A percentile compares a stretch with the other conserved stretches of the same genome.
Evolutionary conservation across 1,140 invertebrate species (phyloP).

Genomic region (Macrostomum lignano): DNA sequence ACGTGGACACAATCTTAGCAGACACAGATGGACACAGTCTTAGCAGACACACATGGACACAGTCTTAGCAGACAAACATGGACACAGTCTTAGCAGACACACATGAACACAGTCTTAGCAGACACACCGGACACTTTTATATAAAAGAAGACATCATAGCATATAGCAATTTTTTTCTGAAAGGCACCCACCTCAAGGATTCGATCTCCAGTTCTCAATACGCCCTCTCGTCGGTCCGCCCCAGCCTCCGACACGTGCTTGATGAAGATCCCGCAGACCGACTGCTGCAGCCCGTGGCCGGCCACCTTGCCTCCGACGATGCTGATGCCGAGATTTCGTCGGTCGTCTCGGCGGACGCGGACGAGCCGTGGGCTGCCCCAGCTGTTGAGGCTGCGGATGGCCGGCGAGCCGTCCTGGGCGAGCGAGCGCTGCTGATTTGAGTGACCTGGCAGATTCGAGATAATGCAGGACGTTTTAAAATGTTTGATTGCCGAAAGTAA

Average conservation of each 20-base stretch:
- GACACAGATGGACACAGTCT: too few species aligned
- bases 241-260: slow-evolving; percentile 77
- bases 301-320: slow-evolving; percentile 57
- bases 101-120: too few species aligned
- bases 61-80: too few species aligned
- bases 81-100: too few species aligned
- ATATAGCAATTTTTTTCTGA: too few species aligned
- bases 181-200: slow-evolving; percentile 28
- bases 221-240: slow-evolving; percentile 61
- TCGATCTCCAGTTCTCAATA: slow-evolving; percentile 41
- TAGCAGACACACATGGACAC: too few species aligned
- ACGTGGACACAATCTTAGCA: too few species aligned
- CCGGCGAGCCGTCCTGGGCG: slow-evolving; percentile 12
- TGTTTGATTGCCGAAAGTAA: too few species aligned
- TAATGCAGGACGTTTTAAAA: too few species aligned
- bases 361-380: slow-evolving; percentile 58
- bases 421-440: slow-evolving; percentile 12
- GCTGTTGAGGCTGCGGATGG: slow-evolving; percentile 38
- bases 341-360: slow-evolving; percentile 38
- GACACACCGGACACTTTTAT: too few species aligned
- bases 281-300: slow-evolving; percentile 24
- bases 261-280: slow-evolving; percentile 73
- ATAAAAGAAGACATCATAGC: too few species aligned
- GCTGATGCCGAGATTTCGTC: slow-evolving; percentile 54
- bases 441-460: too few species aligned